Evolutionary conservation across 2,888 invertebrate species (phyloP).

Genomic region (Cremastobaeus sp.): DNA sequence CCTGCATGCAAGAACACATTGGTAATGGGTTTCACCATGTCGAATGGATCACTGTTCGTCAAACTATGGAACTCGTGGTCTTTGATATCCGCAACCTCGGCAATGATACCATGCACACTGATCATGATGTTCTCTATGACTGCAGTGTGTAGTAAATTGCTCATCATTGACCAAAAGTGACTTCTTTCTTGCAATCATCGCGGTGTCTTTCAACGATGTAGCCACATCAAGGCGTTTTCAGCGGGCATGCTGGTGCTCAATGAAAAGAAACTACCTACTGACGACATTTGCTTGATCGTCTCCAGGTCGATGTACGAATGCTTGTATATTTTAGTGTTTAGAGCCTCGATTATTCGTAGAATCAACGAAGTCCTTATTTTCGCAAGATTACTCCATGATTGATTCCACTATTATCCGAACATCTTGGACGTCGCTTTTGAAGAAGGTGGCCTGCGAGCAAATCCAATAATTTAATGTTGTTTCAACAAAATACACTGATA

Average conservation of each 20-base stretch:
- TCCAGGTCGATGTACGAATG: conserved; percentile 83
- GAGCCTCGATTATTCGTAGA: conserved; percentile 82
- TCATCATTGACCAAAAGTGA: conserved; percentile 88
- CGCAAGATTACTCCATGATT: conserved; percentile 17
- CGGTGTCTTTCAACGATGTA: conserved; percentile 21
- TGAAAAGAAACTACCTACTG: conserved; percentile 85
- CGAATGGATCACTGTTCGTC: conserved; percentile 80
- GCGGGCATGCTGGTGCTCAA: conserved; percentile 77
- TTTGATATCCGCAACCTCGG: no score
- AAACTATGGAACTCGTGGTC: no score
- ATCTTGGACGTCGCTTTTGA: conserved; percentile 82
- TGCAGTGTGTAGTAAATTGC: conserved; percentile 79
- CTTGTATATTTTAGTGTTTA: conserved; percentile 78
- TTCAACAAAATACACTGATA: no score
- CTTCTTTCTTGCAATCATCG: conserved; percentile 80
- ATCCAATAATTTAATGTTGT: no score
- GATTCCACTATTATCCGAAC: conserved; percentile 61
- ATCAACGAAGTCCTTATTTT: conserved; percentile 6
- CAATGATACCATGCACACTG: no score
- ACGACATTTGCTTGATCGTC: conserved; percentile 87
- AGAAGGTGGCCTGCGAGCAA: conserved; percentile 80
- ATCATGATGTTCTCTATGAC: conserved; percentile 91
- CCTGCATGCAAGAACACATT: conserved; percentile 80
- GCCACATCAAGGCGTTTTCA: conserved; percentile 24
- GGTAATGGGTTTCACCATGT: conserved; percentile 81